Evolutionary conservation across 2,113 vertebrate species (phyloP).

Genomic region (Pelecanoides urinatrix): DNA sequence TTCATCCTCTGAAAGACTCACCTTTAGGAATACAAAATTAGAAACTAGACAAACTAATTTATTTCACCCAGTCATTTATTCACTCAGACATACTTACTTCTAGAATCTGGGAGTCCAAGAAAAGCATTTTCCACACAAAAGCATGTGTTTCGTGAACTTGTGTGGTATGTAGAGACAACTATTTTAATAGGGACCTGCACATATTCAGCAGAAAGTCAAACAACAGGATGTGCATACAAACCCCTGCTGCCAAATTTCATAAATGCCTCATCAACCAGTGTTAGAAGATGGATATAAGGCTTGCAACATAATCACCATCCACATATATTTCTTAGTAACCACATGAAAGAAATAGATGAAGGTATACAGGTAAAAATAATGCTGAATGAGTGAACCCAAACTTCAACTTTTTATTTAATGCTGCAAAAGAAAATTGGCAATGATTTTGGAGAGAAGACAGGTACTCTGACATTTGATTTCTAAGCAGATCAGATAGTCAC

Average conservation of each 20-base stretch:
- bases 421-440: not conserved
- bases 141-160: not conserved
- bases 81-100: not conserved
- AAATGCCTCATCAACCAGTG: not conserved
- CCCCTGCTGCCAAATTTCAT: not conserved
- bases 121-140: not conserved
- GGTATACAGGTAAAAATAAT: not conserved
- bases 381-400: not conserved
- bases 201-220: not conserved
- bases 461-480: not conserved
- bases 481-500: not conserved
- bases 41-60: not conserved
- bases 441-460: not conserved
- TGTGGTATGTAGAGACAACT: not conserved
- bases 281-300: not conserved
- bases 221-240: not conserved
- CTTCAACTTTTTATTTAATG: not conserved
- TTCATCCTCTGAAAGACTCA: not conserved
- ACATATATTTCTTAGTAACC: not conserved
- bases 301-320: not conserved
- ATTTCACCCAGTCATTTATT: not conserved
- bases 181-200: not conserved
- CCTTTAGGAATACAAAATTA: not conserved
- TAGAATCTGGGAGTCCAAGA: not conserved
- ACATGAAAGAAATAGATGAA: not conserved